These are phyloP conservation scores for Pteronura brasiliensis DNA, from an alignment of 2,113 vertebrate genomes.

Conservation along the genomic window DNA sequence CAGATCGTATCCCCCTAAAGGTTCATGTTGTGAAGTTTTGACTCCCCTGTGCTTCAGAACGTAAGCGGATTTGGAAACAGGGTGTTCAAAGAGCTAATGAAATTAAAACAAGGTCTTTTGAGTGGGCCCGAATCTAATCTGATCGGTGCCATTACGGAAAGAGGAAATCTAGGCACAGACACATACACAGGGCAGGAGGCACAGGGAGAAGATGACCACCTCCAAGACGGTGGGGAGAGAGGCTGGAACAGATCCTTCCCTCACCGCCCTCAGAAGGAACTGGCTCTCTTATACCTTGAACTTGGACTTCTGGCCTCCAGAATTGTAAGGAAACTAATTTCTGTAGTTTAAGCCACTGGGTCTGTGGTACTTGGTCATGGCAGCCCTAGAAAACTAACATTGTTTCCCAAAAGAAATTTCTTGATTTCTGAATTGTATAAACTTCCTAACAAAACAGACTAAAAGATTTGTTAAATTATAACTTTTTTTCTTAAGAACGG, in stretches of 20 bases:
- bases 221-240: background rate
- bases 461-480: background rate
- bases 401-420: background rate
- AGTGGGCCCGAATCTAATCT: background rate
- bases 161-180: background rate
- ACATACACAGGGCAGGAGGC: background rate
- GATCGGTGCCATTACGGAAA: background rate
- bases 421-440: background rate
- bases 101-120: background rate
- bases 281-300: background rate
- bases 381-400: background rate
- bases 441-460: background rate
- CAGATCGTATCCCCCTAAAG: background rate
- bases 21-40: background rate
- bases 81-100: background rate
- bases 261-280: background rate
- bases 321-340: background rate
- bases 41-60: background rate
- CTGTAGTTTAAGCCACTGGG: background rate
- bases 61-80: background rate
- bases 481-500: background rate
- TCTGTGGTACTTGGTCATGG: background rate
- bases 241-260: background rate
- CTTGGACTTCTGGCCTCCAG: background rate
- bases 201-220: background rate